Evolutionary conservation across 1,140 invertebrate genomes (phyloP).

Genomic region (Trissolcus basalis): DNA sequence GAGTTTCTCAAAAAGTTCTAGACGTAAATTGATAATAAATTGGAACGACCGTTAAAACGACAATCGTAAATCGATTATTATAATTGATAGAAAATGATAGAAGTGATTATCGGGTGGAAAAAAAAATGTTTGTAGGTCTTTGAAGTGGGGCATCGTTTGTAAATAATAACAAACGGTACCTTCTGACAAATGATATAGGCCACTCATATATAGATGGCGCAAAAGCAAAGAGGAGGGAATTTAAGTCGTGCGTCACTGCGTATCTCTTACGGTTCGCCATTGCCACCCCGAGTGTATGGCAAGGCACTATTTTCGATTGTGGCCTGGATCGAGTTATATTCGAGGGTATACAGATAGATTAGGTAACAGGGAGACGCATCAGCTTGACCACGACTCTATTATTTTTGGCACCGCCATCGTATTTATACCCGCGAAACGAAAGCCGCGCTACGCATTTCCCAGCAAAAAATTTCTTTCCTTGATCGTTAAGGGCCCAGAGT

Average conservation of each 20-base stretch:
- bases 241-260: slow-evolving; percentile 43
- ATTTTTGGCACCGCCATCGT: slow-evolving; percentile 45
- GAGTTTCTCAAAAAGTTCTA: no score
- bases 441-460: slow-evolving; percentile 13
- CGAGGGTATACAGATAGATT: slow-evolving; percentile 48
- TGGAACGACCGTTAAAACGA: no score
- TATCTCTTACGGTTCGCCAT: slow-evolving; percentile 54
- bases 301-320: slow-evolving; percentile 56
- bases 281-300: slow-evolving; percentile 46
- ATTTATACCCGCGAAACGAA: slow-evolving; percentile 36
- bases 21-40: no score
- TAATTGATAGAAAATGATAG: no score
- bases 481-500: slow-evolving; percentile 7
- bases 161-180: slow-evolving; percentile 21
- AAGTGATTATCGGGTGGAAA: no score
- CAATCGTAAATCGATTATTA: no score
- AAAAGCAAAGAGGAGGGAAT: slow-evolving; percentile 25
- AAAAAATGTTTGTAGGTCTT: slow-evolving; percentile 1
- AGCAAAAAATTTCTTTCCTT: slow-evolving; percentile 15
- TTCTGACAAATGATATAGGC: slow-evolving; percentile 35
- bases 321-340: slow-evolving; percentile 55
- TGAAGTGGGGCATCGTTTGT: slow-evolving; percentile 30
- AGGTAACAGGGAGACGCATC: slow-evolving; percentile 43
- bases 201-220: slow-evolving; percentile 22
- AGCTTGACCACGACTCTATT: slow-evolving; percentile 52